Evolutionary conservation across 2,888 invertebrate genomes (phyloP).

Genomic region (Isotomurus palustris): DNA sequence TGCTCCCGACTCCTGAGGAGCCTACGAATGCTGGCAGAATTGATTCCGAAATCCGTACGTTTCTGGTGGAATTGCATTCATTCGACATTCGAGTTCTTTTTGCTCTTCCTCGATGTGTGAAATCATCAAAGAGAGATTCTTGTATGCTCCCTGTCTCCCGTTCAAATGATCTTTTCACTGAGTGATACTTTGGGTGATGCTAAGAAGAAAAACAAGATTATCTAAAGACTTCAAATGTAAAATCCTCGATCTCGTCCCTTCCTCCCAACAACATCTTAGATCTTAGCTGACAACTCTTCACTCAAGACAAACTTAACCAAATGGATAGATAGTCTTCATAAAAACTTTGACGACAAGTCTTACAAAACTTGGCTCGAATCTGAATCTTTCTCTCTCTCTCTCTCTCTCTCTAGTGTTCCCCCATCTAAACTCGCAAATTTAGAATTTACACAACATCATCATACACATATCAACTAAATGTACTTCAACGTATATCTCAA

Average conservation of each 20-base stretch:
- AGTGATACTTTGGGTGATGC: too few species aligned
- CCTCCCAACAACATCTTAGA: background rate
- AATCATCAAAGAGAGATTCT: too few species aligned
- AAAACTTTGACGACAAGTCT: conserved; percentile 1
- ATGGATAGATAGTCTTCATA: conserved; percentile 3
- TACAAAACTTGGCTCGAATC: conserved; percentile 1
- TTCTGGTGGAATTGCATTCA: too few species aligned
- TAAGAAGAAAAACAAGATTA: background rate
- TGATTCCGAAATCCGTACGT: too few species aligned
- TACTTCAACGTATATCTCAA: too few species aligned
- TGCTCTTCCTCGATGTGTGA: too few species aligned
- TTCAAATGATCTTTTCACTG: too few species aligned
- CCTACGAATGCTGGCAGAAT: too few species aligned
- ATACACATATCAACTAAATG: too few species aligned
- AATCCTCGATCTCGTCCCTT: background rate
- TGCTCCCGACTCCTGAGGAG: too few species aligned
- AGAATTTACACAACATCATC: background rate
- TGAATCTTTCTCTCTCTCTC: background rate
- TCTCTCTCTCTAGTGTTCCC: background rate
- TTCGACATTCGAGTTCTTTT: too few species aligned
- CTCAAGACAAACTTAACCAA: conserved; percentile 15
- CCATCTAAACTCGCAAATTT: background rate
- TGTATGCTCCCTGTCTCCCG: too few species aligned
- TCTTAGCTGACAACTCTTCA: conserved; percentile 16
- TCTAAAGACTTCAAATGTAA: background rate